Percentiles rank a stretch among this genome's conserved stretches.
phyloP scores from a whole-genome alignment of 2,888 invertebrate genomes.

The Conus canariensis region DNA sequence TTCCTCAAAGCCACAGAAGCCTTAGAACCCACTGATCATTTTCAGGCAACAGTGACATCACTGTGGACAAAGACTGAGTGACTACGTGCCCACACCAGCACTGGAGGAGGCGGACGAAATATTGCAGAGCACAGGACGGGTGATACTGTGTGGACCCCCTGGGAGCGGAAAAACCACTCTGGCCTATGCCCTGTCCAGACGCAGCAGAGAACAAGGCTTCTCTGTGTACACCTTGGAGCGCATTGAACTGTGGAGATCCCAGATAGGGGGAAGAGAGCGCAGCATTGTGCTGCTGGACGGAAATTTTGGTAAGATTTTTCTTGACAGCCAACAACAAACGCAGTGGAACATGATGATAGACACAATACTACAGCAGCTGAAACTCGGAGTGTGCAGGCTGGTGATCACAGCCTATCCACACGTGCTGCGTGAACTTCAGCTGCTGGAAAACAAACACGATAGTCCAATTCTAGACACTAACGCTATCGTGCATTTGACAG shows the following conservation, averaged over 20 bases:
- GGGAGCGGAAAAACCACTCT: slow-evolving; percentile 35
- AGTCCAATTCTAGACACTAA: slow-evolving; percentile 8
- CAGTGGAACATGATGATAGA: not conserved
- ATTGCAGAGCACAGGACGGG: not conserved
- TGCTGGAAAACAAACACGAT: not conserved
- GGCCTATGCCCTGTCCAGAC: slow-evolving; percentile 16
- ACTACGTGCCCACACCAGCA: not conserved
- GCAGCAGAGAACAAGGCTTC: not conserved
- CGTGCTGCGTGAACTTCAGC: slow-evolving; percentile 31
- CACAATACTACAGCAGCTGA: not conserved
- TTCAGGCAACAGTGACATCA: not conserved
- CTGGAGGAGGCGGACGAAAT: not conserved
- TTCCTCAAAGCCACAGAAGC: too few relatives aligned
- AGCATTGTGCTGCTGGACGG: slow-evolving; percentile 32
- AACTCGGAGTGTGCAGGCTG: not conserved
- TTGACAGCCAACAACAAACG: not conserved
- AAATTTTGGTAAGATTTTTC: not conserved
- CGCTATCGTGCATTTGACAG: not conserved
- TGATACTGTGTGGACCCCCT: slow-evolving; percentile 28
- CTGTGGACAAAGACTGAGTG: not conserved
- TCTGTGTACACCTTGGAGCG: not conserved
- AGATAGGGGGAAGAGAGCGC: not conserved
- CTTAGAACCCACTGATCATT: not conserved
- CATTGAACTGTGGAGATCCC: not conserved
- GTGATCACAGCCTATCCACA: slow-evolving; percentile 34